Conservation (phyloP, 1,140 invertebrate genomes). For the Spodoptera frugiperda region DNA sequence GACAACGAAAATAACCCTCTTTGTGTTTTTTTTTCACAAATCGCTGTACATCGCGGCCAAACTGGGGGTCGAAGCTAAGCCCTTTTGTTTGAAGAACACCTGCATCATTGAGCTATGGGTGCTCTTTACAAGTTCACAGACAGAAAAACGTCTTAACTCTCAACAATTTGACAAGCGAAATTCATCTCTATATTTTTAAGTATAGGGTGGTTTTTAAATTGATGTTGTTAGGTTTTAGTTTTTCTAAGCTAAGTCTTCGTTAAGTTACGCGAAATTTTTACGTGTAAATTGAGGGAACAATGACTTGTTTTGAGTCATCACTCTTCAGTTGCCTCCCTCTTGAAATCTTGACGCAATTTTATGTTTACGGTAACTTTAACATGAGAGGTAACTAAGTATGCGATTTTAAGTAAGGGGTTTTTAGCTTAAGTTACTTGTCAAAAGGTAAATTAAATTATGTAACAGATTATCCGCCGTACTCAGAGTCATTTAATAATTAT, state of each 20-base stretch:
- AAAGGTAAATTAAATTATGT: no score
- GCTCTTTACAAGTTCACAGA: conserved; percentile 72
- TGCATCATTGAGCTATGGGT: conserved; percentile 78
- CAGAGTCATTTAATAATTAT: no score
- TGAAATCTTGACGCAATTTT: conserved; percentile 10
- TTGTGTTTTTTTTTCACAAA: conserved; percentile 70
- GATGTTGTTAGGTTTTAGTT: conserved; percentile 23
- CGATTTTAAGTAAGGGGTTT: not conserved
- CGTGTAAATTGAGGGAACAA: conserved; percentile 58
- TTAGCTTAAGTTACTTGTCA: no score
- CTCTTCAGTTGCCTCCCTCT: conserved; percentile 26
- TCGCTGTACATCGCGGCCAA: conserved; percentile 63
- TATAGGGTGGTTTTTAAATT: conserved; percentile 45
- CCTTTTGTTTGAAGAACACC: conserved; percentile 80
- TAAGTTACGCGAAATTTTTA: conserved; percentile 61
- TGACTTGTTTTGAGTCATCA: conserved; percentile 60
- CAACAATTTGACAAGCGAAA: conserved; percentile 16
- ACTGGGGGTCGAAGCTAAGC: conserved; percentile 77
- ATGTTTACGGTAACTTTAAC: not conserved
- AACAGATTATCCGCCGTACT: no score
- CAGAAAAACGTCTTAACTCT: conserved; percentile 60
- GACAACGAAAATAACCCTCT: conserved; percentile 57
- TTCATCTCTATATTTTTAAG: conserved; percentile 6
- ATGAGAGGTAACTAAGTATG: no score
- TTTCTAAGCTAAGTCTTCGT: conserved; percentile 56